phyloP scores from a whole-genome alignment of 1,140 invertebrate genomes.

The Tribolium castaneum region DNA sequence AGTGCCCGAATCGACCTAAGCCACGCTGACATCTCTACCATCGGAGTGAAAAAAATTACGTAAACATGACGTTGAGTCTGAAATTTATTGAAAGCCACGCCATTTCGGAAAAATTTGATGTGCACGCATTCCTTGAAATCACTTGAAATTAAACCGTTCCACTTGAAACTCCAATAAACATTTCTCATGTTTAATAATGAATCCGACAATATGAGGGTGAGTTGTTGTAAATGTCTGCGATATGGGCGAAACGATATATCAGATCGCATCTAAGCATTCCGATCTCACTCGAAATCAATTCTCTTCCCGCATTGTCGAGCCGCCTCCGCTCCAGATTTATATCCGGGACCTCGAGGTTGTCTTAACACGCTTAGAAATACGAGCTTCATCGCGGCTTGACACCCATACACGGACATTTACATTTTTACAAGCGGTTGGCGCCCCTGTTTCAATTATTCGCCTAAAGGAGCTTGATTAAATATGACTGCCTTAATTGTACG shows the following conservation, averaged over 20 bases:
- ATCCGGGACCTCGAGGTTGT: slow-evolving; percentile 51
- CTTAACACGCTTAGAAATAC: slow-evolving; percentile 50
- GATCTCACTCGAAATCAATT: slow-evolving; percentile 54
- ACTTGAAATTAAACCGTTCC: slow-evolving; percentile 26
- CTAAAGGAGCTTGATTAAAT: not conserved
- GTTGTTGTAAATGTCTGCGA: slow-evolving; percentile 42
- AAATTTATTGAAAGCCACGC: slow-evolving; percentile 25
- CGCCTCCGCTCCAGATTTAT: slow-evolving; percentile 50
- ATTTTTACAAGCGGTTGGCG: not conserved
- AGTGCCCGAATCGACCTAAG: slow-evolving; percentile 32
- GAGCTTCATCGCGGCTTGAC: slow-evolving; percentile 40
- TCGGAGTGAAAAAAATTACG: slow-evolving; percentile 22
- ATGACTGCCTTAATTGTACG: slow-evolving; percentile 3
- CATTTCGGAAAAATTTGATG: slow-evolving; percentile 13
- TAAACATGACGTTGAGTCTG: slow-evolving; percentile 21
- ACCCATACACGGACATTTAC: not conserved
- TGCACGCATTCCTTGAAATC: slow-evolving; percentile 22
- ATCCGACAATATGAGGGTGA: slow-evolving; percentile 32
- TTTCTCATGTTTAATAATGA: slow-evolving; percentile 37
- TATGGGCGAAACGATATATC: slow-evolving; percentile 49
- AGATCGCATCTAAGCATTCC: slow-evolving; percentile 51
- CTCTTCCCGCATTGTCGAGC: slow-evolving; percentile 50
- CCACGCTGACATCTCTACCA: slow-evolving; percentile 20
- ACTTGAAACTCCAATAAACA: slow-evolving; percentile 21
- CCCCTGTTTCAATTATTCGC: not conserved